Percentiles rank a stretch among this genome's conserved stretches.
Conservation (phyloP, 64 coral and sea anemone genomes). For the Orbicella faveolata region DNA sequence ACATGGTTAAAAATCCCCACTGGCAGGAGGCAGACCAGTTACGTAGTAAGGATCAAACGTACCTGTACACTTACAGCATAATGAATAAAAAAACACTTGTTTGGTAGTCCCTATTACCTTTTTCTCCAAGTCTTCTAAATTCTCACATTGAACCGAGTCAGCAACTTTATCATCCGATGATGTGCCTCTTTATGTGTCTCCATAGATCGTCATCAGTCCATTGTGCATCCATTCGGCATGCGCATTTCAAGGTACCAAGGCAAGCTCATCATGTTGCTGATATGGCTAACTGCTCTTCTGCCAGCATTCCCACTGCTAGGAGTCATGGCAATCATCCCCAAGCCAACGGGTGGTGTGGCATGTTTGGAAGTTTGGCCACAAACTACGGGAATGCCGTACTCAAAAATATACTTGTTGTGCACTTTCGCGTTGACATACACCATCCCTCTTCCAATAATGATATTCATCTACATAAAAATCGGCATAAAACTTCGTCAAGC, state of each 20-base stretch:
- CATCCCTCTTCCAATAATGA: slow-evolving; percentile 82
- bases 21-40: no score
- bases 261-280: slow-evolving; percentile 79
- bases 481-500: slow-evolving; percentile 80
- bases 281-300: slow-evolving; percentile 85
- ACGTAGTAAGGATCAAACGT: no score
- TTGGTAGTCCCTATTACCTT: no score
- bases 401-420: slow-evolving; percentile 38
- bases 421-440: slow-evolving; percentile 81
- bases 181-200: background rate
- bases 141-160: no score
- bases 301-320: slow-evolving; percentile 86
- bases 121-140: no score
- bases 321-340: slow-evolving; percentile 25
- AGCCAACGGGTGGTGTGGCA: background rate
- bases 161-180: background rate
- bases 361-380: slow-evolving; percentile 59
- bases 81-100: no score
- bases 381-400: slow-evolving; percentile 5
- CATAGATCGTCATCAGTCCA: slow-evolving; percentile 93
- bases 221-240: slow-evolving; percentile 85
- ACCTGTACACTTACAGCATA: no score
- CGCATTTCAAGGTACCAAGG: slow-evolving; percentile 76
- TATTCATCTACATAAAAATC: slow-evolving; percentile 86
- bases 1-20: no score